Conservation (phyloP, 2,113 vertebrate species). For the Corythornis cristatus region DNA sequence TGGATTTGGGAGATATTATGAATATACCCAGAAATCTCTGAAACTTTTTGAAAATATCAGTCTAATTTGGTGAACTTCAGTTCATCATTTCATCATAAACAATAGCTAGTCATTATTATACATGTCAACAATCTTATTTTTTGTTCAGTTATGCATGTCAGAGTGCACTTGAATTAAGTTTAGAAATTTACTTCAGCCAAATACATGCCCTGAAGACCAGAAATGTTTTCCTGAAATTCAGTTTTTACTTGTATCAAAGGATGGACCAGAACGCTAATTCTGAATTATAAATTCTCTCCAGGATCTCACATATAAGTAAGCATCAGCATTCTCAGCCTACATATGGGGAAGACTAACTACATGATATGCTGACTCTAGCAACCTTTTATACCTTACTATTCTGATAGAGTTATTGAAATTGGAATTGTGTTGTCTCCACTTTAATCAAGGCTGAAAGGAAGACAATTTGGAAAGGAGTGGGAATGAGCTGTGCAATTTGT, state of each 20-base stretch:
- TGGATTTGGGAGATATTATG: neutral
- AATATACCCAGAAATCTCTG: neutral
- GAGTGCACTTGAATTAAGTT: neutral
- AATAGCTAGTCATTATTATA: neutral
- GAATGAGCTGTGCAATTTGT: slow-evolving; percentile 38
- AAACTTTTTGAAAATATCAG: neutral
- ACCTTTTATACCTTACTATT: neutral
- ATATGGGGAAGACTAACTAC: neutral
- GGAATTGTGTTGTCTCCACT: neutral
- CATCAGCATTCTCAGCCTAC: neutral
- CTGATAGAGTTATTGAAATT: slow-evolving; percentile 14
- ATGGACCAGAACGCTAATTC: neutral
- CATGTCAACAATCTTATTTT: neutral
- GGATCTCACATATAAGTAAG: neutral
- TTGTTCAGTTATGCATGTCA: neutral
- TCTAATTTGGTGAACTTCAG: neutral
- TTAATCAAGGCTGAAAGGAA: slow-evolving; percentile 40
- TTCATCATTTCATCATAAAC: neutral
- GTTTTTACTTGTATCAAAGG: neutral
- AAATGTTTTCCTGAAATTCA: neutral
- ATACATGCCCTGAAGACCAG: neutral
- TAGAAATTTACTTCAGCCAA: neutral
- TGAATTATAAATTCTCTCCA: neutral
- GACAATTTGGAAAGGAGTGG: neutral
- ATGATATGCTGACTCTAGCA: slow-evolving; percentile 13